Conservation (phyloP, 2,113 vertebrate genomes). For the Fregetta grallaria region DNA sequence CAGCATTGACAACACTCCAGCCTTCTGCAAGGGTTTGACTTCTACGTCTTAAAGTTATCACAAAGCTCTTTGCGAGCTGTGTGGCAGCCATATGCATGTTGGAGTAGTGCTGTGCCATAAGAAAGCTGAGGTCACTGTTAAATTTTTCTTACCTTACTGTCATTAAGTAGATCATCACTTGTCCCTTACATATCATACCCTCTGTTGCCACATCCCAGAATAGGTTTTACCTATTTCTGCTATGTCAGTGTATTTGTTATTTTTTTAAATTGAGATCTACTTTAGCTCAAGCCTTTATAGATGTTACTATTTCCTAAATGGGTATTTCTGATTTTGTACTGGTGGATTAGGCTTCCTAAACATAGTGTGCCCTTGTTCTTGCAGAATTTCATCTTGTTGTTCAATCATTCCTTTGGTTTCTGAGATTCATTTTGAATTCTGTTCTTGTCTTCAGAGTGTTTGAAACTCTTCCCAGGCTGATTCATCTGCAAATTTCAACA, state of each 20-base stretch:
- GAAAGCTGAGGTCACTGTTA: background rate
- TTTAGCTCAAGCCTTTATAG: background rate
- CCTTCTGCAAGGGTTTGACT: background rate
- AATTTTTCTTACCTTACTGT: background rate
- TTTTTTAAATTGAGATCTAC: background rate
- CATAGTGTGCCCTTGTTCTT: background rate
- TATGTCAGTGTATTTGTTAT: too few species aligned
- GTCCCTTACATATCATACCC: background rate
- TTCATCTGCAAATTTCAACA: background rate
- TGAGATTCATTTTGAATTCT: background rate
- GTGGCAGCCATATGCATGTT: background rate
- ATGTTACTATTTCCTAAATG: background rate
- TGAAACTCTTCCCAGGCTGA: background rate
- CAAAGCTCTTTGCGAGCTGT: background rate
- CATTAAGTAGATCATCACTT: background rate
- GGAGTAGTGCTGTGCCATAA: background rate
- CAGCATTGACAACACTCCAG: background rate
- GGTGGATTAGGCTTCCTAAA: background rate
- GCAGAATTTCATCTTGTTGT: background rate
- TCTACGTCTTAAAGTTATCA: background rate
- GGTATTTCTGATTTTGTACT: background rate
- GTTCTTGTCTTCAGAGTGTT: background rate
- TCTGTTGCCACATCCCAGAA: background rate
- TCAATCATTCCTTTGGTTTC: background rate
- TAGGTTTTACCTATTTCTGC: background rate